phyloP scores from a whole-genome alignment of 2,113 vertebrate species.

The Oncorhynchus keta region DNA sequence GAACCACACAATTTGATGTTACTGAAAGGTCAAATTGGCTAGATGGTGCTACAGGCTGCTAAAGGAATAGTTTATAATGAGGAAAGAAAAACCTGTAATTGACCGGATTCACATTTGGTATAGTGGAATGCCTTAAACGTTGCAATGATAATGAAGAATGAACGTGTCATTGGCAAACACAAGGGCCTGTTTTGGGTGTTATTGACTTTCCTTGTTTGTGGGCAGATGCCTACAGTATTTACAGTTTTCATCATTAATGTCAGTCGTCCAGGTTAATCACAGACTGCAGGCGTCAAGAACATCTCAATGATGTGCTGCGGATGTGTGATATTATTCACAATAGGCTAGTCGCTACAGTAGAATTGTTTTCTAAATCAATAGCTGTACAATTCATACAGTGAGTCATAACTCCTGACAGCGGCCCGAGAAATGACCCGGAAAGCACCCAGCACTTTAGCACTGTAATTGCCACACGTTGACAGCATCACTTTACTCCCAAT shows the following conservation, averaged over 20 bases:
- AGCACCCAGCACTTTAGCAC: slow-evolving; percentile 52
- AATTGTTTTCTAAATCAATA: slow-evolving; percentile 66
- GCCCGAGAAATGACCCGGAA: slow-evolving; percentile 61
- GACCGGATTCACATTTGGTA: too few species aligned
- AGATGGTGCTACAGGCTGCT: too few species aligned
- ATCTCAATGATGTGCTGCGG: slow-evolving; percentile 46
- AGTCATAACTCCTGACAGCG: slow-evolving; percentile 45
- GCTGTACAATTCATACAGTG: slow-evolving; percentile 48
- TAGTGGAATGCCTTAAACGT: too few species aligned
- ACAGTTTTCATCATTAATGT: background rate
- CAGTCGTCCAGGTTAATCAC: background rate
- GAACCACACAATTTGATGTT: too few species aligned
- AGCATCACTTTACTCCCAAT: slow-evolving; percentile 54
- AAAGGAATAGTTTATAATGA: too few species aligned
- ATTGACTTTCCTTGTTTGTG: background rate
- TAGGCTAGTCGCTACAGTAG: slow-evolving; percentile 10
- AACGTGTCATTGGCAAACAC: background rate
- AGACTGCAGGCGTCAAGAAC: slow-evolving; percentile 20
- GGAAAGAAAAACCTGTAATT: too few species aligned
- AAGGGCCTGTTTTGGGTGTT: background rate
- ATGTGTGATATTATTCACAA: slow-evolving; percentile 40
- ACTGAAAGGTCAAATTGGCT: too few species aligned
- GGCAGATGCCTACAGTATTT: background rate
- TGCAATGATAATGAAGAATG: slow-evolving; percentile 11
- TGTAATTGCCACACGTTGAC: slow-evolving; percentile 61